Evolutionary conservation across 2,888 invertebrate genomes (phyloP).

Genomic region (Carcina quercana): DNA sequence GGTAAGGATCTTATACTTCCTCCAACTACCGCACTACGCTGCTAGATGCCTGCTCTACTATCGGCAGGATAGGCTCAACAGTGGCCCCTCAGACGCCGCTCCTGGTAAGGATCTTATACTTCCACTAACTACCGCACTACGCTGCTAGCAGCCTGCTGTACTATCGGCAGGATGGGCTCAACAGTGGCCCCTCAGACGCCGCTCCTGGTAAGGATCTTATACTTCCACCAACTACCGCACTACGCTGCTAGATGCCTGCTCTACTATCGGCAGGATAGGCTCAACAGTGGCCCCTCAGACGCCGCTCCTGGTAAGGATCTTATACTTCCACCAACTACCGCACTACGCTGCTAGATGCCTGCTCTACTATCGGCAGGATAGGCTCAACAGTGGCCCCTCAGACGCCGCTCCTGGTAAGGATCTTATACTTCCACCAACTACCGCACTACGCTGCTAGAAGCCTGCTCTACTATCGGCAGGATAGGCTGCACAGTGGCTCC

Average conservation of each 20-base stretch:
- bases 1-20: too few relatives aligned
- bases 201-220: constrained; percentile 76
- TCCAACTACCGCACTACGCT: constrained; percentile 78
- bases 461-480: too few relatives aligned
- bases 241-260: constrained; percentile 77
- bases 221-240: constrained; percentile 79
- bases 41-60: constrained; percentile 79
- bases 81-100: constrained; percentile 80
- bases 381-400: constrained; percentile 80
- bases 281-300: constrained; percentile 80
- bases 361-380: constrained; percentile 80
- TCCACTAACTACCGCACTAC: constrained; percentile 79
- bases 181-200: constrained; percentile 80
- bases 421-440: too few relatives aligned
- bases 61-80: constrained; percentile 79
- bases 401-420: constrained; percentile 77
- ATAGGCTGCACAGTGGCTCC: too few relatives aligned
- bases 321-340: constrained; percentile 79
- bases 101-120: constrained; percentile 76
- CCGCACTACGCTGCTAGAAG: too few relatives aligned
- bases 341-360: constrained; percentile 77
- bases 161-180: constrained; percentile 79
- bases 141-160: constrained; percentile 78
- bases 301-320: constrained; percentile 77
- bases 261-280: constrained; percentile 80